phyloP scores from a whole-genome alignment of 2,797 vertebrate species.

The Mormyrops attenuatus region DNA sequence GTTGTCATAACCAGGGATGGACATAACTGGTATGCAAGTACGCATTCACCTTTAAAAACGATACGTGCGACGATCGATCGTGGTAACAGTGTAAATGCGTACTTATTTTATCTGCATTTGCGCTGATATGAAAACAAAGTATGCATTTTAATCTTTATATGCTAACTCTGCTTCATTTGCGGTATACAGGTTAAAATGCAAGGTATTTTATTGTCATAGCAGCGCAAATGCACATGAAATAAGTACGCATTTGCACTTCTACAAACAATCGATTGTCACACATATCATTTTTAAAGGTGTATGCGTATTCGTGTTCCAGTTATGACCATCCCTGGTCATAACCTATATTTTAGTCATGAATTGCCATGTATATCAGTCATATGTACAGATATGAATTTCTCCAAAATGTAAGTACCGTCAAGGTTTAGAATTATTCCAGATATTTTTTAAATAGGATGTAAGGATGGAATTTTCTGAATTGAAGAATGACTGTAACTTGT shows the following conservation, averaged over 20 bases:
- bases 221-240: not conserved
- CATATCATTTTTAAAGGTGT: not conserved
- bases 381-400: not conserved
- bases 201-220: not conserved
- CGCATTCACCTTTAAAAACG: not conserved
- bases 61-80: not conserved
- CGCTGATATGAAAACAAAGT: no score
- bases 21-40: not conserved
- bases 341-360: not conserved
- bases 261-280: not conserved
- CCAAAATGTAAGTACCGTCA: not conserved
- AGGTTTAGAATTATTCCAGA: not conserved
- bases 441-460: not conserved
- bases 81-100: not conserved
- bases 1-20: not conserved
- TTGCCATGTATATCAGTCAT: not conserved
- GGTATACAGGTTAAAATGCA: not conserved
- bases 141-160: no score
- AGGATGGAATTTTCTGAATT: not conserved
- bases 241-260: not conserved
- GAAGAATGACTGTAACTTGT: conserved; percentile 16
- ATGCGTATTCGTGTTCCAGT: not conserved
- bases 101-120: not conserved
- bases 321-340: not conserved
- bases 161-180: no score